These are phyloP conservation scores for Prosapia bicincta DNA, from an alignment of 2,888 invertebrate species.

Conservation along the genomic window DNA sequence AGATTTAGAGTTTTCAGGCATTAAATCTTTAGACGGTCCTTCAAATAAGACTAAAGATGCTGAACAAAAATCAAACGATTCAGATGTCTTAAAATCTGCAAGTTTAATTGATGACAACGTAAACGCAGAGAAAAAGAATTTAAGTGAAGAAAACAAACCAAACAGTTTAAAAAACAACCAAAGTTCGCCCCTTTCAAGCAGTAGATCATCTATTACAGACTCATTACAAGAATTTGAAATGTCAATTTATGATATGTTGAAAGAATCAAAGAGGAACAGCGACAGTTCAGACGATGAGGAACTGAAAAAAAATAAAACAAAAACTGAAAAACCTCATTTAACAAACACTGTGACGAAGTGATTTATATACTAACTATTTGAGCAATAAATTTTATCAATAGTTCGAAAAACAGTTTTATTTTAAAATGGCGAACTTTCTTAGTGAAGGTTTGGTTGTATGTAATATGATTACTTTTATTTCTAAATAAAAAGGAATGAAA, in stretches of 20 bases:
- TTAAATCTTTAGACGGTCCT: background rate
- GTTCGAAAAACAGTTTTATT: too few relatives aligned
- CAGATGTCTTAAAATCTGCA: background rate
- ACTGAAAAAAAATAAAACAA: background rate
- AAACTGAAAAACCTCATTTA: background rate
- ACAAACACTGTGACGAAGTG: too few relatives aligned
- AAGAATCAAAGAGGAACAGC: constrained; percentile 22
- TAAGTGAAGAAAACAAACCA: background rate
- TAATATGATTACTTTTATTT: too few relatives aligned
- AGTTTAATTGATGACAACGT: too few relatives aligned
- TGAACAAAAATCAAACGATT: background rate
- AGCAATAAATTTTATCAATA: too few relatives aligned
- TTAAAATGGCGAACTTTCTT: too few relatives aligned
- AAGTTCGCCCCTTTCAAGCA: constrained; percentile 10
- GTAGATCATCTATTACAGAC: constrained; percentile 26
- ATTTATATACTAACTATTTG: too few relatives aligned
- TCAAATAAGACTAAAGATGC: background rate
- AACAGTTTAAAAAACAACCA: background rate
- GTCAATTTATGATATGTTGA: constrained; percentile 28
- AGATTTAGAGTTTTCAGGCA: background rate
- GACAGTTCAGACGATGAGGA: constrained; percentile 27
- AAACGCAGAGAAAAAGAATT: background rate
- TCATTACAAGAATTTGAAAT: constrained; percentile 30
- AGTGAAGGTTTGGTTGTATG: too few relatives aligned
- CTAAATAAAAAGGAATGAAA: too few relatives aligned